Conservation (phyloP, 2,888 invertebrate species). For the Watsonalla binaria region DNA sequence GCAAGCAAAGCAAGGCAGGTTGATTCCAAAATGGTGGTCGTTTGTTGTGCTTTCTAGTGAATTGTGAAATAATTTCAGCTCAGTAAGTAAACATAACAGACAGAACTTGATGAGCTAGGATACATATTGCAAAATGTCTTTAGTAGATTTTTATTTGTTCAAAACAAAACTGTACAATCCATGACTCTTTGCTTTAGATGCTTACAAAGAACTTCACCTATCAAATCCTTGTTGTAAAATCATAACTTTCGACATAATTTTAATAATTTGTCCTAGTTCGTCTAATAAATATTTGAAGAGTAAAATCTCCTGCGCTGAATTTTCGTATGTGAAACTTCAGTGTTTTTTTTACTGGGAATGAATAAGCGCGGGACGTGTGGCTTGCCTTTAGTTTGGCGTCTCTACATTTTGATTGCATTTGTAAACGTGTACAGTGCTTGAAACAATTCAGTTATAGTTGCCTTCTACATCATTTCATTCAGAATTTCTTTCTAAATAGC, state of each 20-base stretch:
- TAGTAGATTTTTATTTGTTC: neutral
- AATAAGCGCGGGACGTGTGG: slow-evolving; percentile 71
- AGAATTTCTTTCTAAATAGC: neutral
- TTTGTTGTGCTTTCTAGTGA: slow-evolving; percentile 75
- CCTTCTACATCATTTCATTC: neutral
- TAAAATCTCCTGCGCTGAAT: neutral
- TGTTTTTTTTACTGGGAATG: slow-evolving; percentile 9
- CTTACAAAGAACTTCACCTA: slow-evolving; percentile 42
- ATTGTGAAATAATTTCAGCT: slow-evolving; percentile 38
- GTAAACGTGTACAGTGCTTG: neutral
- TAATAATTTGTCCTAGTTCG: neutral
- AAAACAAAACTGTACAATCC: slow-evolving; percentile 1
- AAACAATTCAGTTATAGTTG: neutral
- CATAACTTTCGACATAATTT: slow-evolving; percentile 3
- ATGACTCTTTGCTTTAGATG: slow-evolving; percentile 24
- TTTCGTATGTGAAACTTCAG: neutral
- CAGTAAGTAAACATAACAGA: slow-evolving; percentile 30
- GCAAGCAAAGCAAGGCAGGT: slow-evolving; percentile 26
- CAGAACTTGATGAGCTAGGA: slow-evolving; percentile 1
- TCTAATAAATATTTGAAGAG: neutral
- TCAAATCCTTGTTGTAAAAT: slow-evolving; percentile 20
- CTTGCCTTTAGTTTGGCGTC: slow-evolving; percentile 52
- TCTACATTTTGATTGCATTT: slow-evolving; percentile 16
- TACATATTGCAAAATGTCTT: neutral
- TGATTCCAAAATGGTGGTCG: slow-evolving; percentile 77